Evolutionary conservation across 2,888 invertebrate species (phyloP).

Genomic region (Corythucha ciliata): DNA sequence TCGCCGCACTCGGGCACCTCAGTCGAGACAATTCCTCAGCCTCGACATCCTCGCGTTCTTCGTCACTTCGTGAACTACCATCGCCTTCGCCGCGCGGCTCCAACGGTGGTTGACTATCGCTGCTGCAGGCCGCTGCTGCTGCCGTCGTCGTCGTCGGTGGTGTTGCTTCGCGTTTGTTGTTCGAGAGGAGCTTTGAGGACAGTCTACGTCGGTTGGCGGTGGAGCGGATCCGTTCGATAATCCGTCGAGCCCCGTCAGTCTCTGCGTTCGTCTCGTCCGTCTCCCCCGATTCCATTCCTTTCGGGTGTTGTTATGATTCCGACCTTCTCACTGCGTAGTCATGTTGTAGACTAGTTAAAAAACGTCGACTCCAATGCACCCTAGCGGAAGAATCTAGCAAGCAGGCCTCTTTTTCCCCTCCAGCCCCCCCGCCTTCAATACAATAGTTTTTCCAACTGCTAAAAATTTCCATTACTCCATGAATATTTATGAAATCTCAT

Average conservation of each 20-base stretch:
- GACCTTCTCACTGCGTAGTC: conserved; percentile 12
- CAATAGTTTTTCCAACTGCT: no score
- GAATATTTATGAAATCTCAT: no score
- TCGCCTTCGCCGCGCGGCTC: conserved; percentile 35
- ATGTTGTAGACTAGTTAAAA: conserved; percentile 18
- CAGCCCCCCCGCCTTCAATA: no score
- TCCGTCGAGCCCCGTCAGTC: conserved; percentile 13
- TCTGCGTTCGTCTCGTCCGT: conserved; percentile 10
- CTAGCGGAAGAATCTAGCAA: conserved; percentile 14
- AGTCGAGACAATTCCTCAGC: conserved; percentile 71
- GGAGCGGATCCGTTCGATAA: conserved; percentile 24
- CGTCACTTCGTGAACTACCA: conserved; percentile 34
- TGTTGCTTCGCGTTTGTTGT: no score
- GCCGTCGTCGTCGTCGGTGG: conserved; percentile 25
- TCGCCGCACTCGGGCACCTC: conserved; percentile 78
- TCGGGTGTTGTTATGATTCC: conserved; percentile 8
- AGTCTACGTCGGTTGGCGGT: conserved; percentile 25
- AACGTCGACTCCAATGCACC: conserved; percentile 7
- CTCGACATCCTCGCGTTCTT: conserved; percentile 46
- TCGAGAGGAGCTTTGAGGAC: conserved; percentile 23
- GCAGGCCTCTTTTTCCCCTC: no score
- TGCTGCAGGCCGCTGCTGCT: conserved; percentile 19
- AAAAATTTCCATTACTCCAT: no score
- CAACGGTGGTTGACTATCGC: conserved; percentile 15
- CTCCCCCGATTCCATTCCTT: conserved; percentile 8